Evolutionary conservation across 1,140 invertebrate species (phyloP).

Genomic region (Ostrea denselamellosa): DNA sequence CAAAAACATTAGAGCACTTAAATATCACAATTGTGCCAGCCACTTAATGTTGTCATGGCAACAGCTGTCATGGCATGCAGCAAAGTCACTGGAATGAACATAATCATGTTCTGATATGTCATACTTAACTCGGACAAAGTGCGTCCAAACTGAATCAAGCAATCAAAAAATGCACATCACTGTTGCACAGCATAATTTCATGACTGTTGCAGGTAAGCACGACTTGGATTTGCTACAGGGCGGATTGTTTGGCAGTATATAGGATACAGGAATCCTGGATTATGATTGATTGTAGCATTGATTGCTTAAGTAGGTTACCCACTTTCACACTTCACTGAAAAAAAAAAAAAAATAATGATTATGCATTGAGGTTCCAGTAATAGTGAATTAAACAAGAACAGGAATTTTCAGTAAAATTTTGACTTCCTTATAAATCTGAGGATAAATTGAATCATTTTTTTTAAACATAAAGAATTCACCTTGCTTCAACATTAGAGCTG

Average conservation of each 20-base stretch:
- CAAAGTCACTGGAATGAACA: constrained; percentile 22
- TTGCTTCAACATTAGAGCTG: constrained; percentile 80
- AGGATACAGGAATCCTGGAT: not conserved
- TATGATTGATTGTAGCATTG: constrained; percentile 7
- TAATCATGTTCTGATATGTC: not conserved
- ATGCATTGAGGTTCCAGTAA: not conserved
- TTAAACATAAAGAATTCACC: constrained; percentile 73
- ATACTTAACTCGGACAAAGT: not conserved
- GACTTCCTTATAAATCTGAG: too few species aligned
- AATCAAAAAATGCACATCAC: not conserved
- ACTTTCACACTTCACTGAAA: constrained; percentile 1
- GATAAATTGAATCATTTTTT: too few species aligned
- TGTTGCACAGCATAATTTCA: not conserved
- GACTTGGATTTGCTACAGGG: constrained; percentile 16
- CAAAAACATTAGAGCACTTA: constrained; percentile 23
- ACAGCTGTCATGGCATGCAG: constrained; percentile 25
- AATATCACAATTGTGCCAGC: constrained; percentile 17
- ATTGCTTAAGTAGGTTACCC: not conserved
- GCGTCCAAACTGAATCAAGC: not conserved
- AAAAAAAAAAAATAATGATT: not conserved
- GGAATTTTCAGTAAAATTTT: too few species aligned
- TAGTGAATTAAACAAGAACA: too few species aligned
- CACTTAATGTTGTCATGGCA: constrained; percentile 21
- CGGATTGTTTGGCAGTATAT: not conserved
- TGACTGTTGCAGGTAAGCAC: not conserved